A percentile compares a stretch with the other conserved stretches of the same genome.
Conservation (phyloP, 1,140 invertebrate species). For the Galendromus occidentalis region DNA sequence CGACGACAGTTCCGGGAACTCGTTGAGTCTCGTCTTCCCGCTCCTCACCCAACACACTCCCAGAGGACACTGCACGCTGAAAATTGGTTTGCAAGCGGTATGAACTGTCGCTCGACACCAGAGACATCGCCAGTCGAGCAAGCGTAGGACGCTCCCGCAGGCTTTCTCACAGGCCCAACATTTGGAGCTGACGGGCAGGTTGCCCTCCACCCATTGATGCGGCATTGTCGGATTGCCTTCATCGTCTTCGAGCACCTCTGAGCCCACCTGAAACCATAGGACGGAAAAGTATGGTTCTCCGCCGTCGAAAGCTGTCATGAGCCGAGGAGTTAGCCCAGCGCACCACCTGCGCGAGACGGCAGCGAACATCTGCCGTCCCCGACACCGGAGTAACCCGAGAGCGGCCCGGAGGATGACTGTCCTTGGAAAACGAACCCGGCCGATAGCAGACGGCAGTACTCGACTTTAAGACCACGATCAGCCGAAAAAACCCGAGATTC, state of each 20-base stretch:
- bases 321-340: too few relatives aligned
- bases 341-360: too few relatives aligned
- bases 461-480: too few relatives aligned
- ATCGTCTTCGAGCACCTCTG: conserved; percentile 74
- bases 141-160: conserved; percentile 77
- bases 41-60: conserved; percentile 49
- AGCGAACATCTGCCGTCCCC: too few relatives aligned
- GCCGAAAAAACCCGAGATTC: too few relatives aligned
- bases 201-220: conserved; percentile 95
- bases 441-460: too few relatives aligned
- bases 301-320: too few relatives aligned
- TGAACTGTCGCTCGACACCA: conserved; percentile 85
- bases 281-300: too few relatives aligned
- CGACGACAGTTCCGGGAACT: neutral
- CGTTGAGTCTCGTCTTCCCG: neutral
- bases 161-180: conserved; percentile 87
- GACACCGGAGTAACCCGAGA: too few relatives aligned
- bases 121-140: conserved; percentile 87
- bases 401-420: too few relatives aligned
- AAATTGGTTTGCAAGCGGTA: conserved; percentile 52
- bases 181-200: conserved; percentile 78
- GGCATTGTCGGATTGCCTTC: conserved; percentile 85
- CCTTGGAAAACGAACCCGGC: too few relatives aligned
- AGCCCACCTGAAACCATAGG: conserved; percentile 37
- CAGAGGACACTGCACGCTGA: conserved; percentile 48